Base-by-base conservation (phyloP, 1,140 invertebrate genomes). In the Homarus americanus region DNA sequence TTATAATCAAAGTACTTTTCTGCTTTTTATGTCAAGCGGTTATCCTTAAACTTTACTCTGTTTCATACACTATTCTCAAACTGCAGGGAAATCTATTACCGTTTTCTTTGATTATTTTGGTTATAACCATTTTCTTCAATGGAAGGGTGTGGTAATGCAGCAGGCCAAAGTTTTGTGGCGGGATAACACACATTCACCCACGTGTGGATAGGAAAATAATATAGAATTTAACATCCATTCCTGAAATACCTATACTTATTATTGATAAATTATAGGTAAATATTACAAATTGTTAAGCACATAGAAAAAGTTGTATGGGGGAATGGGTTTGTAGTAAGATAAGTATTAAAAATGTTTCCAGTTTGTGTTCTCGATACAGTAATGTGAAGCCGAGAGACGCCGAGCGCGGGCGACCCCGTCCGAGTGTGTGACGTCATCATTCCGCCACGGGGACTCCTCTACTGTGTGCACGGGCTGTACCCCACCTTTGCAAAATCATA, bases 131-230 rank as follows among this genome's bases (percentile, higher is more conserved):
- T 87, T 87, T 87, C 84, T 87, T 87, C 73, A 87, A 78, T 87
- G 84, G 84, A 87, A 87, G 84, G 84, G 84, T 87, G 84, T 87
- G 84, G 84, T 87, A 87, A 78, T 87, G 84, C 84, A 87, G 84
- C 84, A 87, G 73, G 78, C 73, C 44, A 78, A 87, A 87, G 84
- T 87, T 87, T 87, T 87, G 84, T 76, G 84, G 84, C 44, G 73
- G 84, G 72, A 79, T 58, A 66, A 44, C 36, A 41, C 20, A 53
- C 2, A 80, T 40, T n/a, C 24, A 41, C 4, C 20, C 73, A 40
- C 34, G 12, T 32, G 63, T 69, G 63, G 63, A 69, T 28, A 69
- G 1, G 2, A 32, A 32, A 69, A 69, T 32, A 32, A 4, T 24
- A 4, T 9, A 7, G 0, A 28, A 69, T 69, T 69, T 10, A 69